These are phyloP conservation scores for Parapsyche elsis DNA, from an alignment of 1,140 invertebrate genomes.

Conservation along the genomic window DNA sequence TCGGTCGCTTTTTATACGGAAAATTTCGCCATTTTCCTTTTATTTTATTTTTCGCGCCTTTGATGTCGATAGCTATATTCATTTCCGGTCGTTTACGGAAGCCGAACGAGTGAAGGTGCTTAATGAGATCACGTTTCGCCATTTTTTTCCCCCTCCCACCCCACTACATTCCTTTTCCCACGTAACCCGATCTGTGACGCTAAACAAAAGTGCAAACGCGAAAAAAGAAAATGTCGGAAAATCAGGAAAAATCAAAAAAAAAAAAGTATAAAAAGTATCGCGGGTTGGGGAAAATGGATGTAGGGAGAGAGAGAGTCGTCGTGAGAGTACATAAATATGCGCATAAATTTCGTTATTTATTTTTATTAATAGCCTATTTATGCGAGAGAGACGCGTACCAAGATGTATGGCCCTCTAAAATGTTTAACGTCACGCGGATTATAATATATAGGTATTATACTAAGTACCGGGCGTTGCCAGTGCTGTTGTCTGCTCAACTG, in stretches of 20 bases:
- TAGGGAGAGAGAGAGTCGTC: neutral
- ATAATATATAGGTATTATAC: no score
- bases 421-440: neutral
- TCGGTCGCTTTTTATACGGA: no score
- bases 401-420: slow-evolving; percentile 15
- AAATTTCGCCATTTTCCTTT: no score
- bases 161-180: neutral
- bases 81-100: slow-evolving; percentile 19
- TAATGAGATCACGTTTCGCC: slow-evolving; percentile 40
- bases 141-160: slow-evolving; percentile 19
- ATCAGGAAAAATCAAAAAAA: neutral
- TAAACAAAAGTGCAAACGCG: neutral
- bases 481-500: no score
- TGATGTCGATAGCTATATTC: slow-evolving; percentile 20
- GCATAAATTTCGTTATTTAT: slow-evolving; percentile 19
- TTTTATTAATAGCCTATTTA: slow-evolving; percentile 24
- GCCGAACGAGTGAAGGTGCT: slow-evolving; percentile 19
- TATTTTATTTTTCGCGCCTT: neutral
- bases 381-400: slow-evolving; percentile 1
- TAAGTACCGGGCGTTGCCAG: no score
- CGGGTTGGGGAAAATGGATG: neutral
- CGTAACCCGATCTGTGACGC: neutral
- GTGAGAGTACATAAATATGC: slow-evolving; percentile 2
- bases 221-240: neutral
- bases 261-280: neutral